Conservation (phyloP, 2,797 vertebrate species). For the Mareca strepera region DNA sequence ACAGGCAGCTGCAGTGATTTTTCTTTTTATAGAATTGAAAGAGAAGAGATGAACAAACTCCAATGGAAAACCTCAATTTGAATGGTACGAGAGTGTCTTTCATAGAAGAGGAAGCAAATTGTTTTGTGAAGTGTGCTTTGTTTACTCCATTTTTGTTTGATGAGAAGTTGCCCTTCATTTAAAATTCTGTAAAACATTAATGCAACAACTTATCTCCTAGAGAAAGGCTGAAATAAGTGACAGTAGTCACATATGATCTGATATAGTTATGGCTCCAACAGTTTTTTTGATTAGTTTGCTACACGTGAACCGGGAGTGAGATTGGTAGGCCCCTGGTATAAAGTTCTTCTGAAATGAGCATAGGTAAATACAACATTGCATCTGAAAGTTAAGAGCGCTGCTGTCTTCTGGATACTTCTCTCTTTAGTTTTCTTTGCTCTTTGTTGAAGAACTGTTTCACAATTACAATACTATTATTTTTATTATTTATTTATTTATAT, state of each 20-base stretch:
- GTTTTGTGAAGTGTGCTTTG: constrained; percentile 5
- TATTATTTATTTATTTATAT: too few species aligned
- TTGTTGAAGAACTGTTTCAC: not conserved
- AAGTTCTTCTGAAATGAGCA: not conserved
- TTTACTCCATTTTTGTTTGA: constrained; percentile 3
- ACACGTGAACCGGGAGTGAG: not conserved
- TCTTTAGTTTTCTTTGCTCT: not conserved
- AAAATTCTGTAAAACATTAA: not conserved
- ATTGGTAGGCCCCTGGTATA: not conserved
- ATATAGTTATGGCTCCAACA: not conserved
- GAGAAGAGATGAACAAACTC: constrained; percentile 57
- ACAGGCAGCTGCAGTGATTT: constrained; percentile 63
- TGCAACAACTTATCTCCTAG: not conserved
- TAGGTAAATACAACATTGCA: not conserved
- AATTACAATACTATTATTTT: not conserved
- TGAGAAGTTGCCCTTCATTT: constrained; percentile 35
- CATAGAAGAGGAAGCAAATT: constrained; percentile 51
- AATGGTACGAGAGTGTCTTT: constrained; percentile 35
- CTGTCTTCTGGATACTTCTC: not conserved
- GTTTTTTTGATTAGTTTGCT: not conserved
- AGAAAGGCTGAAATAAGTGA: not conserved
- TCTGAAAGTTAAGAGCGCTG: not conserved
- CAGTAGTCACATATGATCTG: not conserved
- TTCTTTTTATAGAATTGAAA: constrained; percentile 66
- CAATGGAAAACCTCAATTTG: constrained; percentile 42